These are phyloP conservation scores for Passer domesticus DNA, from an alignment of 2,113 vertebrate genomes.

Conservation along the genomic window DNA sequence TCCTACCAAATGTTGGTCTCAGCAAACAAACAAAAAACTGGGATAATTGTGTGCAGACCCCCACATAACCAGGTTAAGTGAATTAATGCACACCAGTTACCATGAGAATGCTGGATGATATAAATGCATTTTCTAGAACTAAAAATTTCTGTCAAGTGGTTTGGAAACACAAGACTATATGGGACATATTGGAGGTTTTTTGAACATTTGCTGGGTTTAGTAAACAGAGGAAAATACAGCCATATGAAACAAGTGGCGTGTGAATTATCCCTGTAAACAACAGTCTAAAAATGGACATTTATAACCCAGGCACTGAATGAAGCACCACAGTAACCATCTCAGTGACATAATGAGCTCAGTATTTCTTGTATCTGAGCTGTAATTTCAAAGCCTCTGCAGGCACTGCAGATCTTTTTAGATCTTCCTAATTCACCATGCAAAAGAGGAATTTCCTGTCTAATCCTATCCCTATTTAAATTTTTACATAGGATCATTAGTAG, in stretches of 20 bases:
- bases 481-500: constrained; percentile 2
- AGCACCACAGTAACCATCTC: not conserved
- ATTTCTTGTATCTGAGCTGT: not conserved
- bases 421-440: not conserved
- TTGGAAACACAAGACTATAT: not conserved
- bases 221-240: not conserved
- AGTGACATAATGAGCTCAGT: not conserved
- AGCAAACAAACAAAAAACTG: not conserved
- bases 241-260: not conserved
- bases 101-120: not conserved
- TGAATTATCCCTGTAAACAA: not conserved
- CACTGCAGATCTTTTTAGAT: not conserved
- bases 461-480: constrained; percentile 15
- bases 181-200: not conserved
- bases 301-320: not conserved
- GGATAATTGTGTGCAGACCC: not conserved
- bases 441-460: constrained; percentile 26
- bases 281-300: not conserved
- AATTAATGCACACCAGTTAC: not conserved
- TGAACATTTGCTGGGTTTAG: not conserved
- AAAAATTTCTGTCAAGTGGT: not conserved
- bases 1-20: not conserved
- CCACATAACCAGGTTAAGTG: not conserved
- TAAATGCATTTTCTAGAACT: not conserved
- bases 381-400: not conserved